These are phyloP conservation scores for Elysia chlorotica DNA, from an alignment of 1,140 invertebrate species.

Conservation along the genomic window DNA sequence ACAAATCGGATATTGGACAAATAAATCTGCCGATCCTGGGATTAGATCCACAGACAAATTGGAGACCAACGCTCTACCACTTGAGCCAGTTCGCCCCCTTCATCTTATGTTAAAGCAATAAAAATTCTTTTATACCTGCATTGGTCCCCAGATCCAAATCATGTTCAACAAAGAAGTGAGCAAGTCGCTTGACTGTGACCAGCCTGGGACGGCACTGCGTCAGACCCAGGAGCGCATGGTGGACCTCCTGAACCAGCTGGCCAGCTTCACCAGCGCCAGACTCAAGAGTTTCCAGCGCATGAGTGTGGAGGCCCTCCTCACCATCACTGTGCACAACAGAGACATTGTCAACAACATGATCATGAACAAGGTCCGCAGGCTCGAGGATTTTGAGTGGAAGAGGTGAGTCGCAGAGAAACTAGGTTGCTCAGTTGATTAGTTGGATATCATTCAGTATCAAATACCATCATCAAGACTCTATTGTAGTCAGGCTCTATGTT, in stretches of 20 bases:
- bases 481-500: too few species aligned
- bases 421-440: too few species aligned
- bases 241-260: conserved; percentile 44
- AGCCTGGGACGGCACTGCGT: conserved; percentile 34
- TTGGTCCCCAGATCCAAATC: conserved; percentile 51
- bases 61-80: too few species aligned
- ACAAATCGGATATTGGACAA: too few species aligned
- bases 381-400: conserved; percentile 62
- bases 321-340: conserved; percentile 85
- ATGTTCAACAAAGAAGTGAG: conserved; percentile 59
- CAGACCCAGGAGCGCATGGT: conserved; percentile 45
- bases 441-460: too few species aligned
- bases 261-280: conserved; percentile 49
- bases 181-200: conserved; percentile 39
- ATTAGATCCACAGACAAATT: too few species aligned
- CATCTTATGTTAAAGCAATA: too few species aligned
- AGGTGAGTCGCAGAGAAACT: too few species aligned
- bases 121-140: not conserved
- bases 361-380: conserved; percentile 62
- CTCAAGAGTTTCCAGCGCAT: conserved; percentile 49
- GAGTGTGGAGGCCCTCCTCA: conserved; percentile 78
- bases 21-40: too few species aligned
- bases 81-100: too few species aligned
- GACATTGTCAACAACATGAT: conserved; percentile 78
- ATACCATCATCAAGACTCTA: too few species aligned